Percentiles rank a stretch among this genome's conserved stretches.
Conservation (phyloP, 2,888 invertebrate species). For the Lagria hirta region DNA sequence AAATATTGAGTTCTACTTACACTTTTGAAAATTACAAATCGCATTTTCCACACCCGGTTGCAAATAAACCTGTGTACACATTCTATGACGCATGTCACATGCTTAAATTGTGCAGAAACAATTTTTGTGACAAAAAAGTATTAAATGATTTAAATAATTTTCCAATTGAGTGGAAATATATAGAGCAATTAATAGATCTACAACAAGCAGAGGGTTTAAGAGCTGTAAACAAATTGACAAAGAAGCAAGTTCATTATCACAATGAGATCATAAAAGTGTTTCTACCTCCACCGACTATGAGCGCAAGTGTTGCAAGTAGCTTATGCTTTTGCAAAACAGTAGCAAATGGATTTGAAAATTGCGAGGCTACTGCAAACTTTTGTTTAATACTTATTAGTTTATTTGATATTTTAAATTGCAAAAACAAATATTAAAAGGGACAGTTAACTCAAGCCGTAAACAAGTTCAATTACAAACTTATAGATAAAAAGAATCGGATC, state of each 20-base stretch:
- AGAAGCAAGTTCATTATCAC: constrained; percentile 19
- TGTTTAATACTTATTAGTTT: constrained; percentile 31
- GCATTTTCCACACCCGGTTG: constrained; percentile 9
- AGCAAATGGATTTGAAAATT: constrained; percentile 15
- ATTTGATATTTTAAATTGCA: constrained; percentile 37
- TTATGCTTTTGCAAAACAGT: constrained; percentile 18
- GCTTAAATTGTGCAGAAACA: constrained; percentile 15
- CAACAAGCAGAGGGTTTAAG: constrained; percentile 2
- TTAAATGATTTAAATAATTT: not conserved
- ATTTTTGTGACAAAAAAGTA: not conserved
- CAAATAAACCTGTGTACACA: constrained; percentile 4
- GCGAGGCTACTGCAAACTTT: constrained; percentile 21
- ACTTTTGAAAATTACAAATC: constrained; percentile 3
- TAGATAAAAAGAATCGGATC: too few relatives aligned
- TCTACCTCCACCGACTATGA: constrained; percentile 28
- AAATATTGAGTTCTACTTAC: not conserved
- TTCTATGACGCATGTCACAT: constrained; percentile 16
- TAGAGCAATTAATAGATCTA: not conserved
- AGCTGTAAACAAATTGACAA: constrained; percentile 12
- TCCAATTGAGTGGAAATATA: constrained; percentile 4
- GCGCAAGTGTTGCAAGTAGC: constrained; percentile 20
- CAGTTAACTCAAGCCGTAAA: constrained; percentile 16
- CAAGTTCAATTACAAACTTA: too few relatives aligned
- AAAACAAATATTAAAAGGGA: constrained; percentile 8
- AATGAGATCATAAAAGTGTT: constrained; percentile 27